Evolutionary conservation across 2,113 vertebrate species (phyloP).

Genomic region (Bos indicus): DNA sequence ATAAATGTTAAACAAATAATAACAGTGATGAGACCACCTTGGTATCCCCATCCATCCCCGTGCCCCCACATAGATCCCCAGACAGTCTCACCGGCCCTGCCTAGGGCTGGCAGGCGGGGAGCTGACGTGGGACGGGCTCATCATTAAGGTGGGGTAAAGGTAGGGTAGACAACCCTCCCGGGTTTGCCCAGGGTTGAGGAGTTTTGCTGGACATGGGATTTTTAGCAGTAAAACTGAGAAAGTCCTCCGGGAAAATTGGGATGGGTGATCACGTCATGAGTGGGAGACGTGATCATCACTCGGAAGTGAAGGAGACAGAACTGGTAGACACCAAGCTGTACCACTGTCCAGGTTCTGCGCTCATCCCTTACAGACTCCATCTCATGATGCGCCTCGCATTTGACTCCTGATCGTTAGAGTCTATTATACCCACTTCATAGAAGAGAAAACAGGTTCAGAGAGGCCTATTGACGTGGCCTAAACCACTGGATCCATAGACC

Average conservation of each 20-base stretch:
- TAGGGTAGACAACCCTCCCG: not conserved
- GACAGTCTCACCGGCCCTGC: not conserved
- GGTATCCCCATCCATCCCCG: not conserved
- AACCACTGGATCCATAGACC: not conserved
- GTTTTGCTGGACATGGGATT: not conserved
- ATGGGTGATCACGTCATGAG: not conserved
- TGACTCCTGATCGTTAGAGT: not conserved
- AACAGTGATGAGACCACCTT: not conserved
- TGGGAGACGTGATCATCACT: not conserved
- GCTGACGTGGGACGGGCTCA: not conserved
- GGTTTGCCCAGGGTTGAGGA: not conserved
- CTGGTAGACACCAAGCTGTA: not conserved
- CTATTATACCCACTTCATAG: not conserved
- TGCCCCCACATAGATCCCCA: not conserved
- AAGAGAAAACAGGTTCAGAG: not conserved
- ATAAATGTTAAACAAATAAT: not conserved
- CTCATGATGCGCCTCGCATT: not conserved
- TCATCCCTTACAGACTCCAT: not conserved
- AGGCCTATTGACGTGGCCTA: not conserved
- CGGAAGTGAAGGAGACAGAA: not conserved
- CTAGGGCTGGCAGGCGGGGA: not conserved
- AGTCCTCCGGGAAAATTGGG: not conserved
- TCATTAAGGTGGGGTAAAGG: not conserved
- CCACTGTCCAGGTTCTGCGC: not conserved
- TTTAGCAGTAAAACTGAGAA: not conserved